A percentile compares a stretch with the other conserved stretches of the same genome.
Conservation (phyloP, 2,113 vertebrate genomes). For the Campylomormyrus tamandua region DNA sequence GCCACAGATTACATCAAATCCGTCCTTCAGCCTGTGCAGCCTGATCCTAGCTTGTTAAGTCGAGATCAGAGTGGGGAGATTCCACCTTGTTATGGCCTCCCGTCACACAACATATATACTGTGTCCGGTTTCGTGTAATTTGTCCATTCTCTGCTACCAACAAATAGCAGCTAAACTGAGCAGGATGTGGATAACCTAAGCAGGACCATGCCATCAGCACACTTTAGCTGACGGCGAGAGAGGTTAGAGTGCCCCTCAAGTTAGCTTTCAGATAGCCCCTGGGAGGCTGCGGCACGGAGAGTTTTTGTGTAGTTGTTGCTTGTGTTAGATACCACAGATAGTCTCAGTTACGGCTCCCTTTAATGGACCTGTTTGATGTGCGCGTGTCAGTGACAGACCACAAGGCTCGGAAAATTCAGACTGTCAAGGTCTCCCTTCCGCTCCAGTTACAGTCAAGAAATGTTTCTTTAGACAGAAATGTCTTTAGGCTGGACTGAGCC, state of each 20-base stretch:
- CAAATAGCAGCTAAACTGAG: conserved; percentile 26
- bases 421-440: conserved; percentile 14
- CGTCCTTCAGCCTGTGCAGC: conserved; percentile 57
- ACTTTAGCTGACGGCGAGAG: neutral
- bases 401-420: neutral
- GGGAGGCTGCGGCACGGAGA: neutral
- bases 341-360: neutral
- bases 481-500: neutral
- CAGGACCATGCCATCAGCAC: neutral
- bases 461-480: neutral
- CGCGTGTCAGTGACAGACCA: neutral
- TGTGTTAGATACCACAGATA: neutral
- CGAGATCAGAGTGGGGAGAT: conserved; percentile 41
- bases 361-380: neutral
- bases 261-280: neutral
- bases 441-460: neutral
- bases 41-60: conserved; percentile 49
- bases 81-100: conserved; percentile 42
- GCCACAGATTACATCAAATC: conserved; percentile 64
- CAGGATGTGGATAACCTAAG: neutral
- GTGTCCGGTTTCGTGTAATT: neutral
- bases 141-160: neutral
- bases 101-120: neutral
- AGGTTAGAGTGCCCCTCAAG: neutral
- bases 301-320: neutral